Percentiles rank a stretch among this genome's conserved stretches.
phyloP scores from a whole-genome alignment of 2,113 vertebrate genomes.

The Neodon shergylaensis region DNA sequence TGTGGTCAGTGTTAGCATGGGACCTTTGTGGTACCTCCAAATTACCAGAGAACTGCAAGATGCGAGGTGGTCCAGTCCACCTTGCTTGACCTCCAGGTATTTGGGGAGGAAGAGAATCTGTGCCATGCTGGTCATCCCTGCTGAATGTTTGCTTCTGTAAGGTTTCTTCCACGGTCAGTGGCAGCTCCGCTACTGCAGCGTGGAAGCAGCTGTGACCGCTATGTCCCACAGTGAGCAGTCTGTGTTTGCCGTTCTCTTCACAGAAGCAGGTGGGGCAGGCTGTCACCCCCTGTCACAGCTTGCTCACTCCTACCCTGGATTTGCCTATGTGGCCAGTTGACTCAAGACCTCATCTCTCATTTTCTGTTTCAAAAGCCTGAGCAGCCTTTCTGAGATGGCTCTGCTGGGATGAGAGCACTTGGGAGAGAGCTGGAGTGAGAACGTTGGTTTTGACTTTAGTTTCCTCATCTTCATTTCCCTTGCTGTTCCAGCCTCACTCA shows the following conservation, averaged over 20 bases:
- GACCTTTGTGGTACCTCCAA: not conserved
- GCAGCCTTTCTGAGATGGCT: not conserved
- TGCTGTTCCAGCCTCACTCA: slow-evolving; percentile 90
- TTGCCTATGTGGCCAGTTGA: not conserved
- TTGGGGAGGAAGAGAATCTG: not conserved
- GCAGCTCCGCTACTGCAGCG: not conserved
- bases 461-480: not conserved
- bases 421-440: not conserved
- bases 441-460: not conserved
- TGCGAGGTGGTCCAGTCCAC: not conserved
- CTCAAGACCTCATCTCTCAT: not conserved
- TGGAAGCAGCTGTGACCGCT: no score
- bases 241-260: not conserved
- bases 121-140: not conserved
- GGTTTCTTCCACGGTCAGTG: not conserved
- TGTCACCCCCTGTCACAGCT: not conserved
- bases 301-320: not conserved
- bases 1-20: not conserved
- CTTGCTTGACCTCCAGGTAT: not conserved
- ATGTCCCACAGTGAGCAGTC: no score
- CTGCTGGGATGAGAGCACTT: not conserved
- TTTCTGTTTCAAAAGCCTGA: slow-evolving; percentile 2
- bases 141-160: not conserved
- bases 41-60: not conserved
- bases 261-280: not conserved